Evolutionary conservation across 2,113 vertebrate genomes (phyloP).

Genomic region (Hyaena hyaena): DNA sequence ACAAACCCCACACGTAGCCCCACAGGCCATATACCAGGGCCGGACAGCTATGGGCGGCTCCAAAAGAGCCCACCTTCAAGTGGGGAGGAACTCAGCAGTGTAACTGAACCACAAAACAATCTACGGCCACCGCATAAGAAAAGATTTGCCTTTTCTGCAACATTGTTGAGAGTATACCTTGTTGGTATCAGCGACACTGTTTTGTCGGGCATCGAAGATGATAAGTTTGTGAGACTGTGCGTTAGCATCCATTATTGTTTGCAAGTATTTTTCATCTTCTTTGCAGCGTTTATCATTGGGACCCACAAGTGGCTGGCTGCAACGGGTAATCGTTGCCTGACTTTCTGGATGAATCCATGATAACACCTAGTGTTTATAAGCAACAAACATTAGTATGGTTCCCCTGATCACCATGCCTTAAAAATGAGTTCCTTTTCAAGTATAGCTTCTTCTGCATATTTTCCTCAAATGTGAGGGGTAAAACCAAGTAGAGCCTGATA

Average conservation of each 20-base stretch:
- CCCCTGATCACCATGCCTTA: neutral
- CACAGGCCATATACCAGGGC: neutral
- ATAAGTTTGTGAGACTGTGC: constrained; percentile 97
- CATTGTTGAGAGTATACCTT: constrained; percentile 87
- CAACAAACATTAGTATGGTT: constrained; percentile 22
- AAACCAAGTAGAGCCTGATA: neutral
- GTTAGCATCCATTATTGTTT: constrained; percentile 98
- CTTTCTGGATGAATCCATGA: constrained; percentile 99
- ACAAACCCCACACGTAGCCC: neutral
- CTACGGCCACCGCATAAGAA: neutral
- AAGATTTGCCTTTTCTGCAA: neutral
- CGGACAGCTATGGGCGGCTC: neutral
- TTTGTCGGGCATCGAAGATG: constrained; percentile 96
- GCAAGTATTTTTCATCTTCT: constrained; percentile 97
- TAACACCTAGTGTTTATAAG: constrained; percentile 88
- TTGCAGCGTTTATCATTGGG: constrained; percentile 95
- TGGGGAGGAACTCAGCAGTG: neutral
- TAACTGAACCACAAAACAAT: neutral
- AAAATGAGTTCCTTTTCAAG: neutral
- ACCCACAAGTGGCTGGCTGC: constrained; percentile 95
- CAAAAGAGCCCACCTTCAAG: neutral
- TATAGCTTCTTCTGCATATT: neutral
- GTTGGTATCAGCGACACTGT: constrained; percentile 93
- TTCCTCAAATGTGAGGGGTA: neutral
- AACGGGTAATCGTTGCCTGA: constrained; percentile 95